Evolutionary conservation across 35 echinoderm and acorn worm genomes (phyloP).

Genomic region (Holothuria glaberrima): DNA sequence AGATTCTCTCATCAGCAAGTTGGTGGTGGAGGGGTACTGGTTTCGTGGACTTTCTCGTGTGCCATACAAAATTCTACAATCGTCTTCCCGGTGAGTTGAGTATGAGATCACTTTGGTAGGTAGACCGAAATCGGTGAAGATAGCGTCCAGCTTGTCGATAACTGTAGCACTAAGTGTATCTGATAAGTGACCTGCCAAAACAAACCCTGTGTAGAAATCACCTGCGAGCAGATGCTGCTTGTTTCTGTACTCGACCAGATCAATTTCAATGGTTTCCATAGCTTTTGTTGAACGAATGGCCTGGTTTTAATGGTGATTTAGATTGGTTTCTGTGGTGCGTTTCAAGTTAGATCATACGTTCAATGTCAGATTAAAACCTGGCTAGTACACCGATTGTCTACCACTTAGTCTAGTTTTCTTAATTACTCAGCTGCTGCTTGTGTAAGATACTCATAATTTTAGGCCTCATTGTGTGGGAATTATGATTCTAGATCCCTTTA

Average conservation of each 20-base stretch:
- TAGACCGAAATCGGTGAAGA: constrained; percentile 55
- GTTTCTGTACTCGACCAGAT: constrained; percentile 43
- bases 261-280: too few species aligned
- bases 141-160: too few species aligned
- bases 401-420: too few species aligned
- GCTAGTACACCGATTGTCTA: too few species aligned
- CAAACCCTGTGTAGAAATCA: too few species aligned
- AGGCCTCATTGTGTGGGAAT: too few species aligned
- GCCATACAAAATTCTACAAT: constrained; percentile 18
- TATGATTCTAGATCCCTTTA: too few species aligned
- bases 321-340: constrained; percentile 46
- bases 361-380: too few species aligned
- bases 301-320: constrained; percentile 42
- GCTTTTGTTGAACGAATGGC: constrained; percentile 12
- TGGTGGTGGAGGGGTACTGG: constrained; percentile 49
- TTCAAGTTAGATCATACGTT: constrained; percentile 33
- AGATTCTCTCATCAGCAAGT: constrained; percentile 33
- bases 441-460: too few species aligned
- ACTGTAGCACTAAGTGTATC: constrained; percentile 38
- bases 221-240: constrained; percentile 27
- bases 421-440: too few species aligned
- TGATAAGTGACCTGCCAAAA: constrained; percentile 14
- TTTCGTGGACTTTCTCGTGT: constrained; percentile 42
- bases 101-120: too few species aligned
- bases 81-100: constrained; percentile 34